Evolutionary conservation across 2,797 vertebrate genomes (phyloP), one percentile per base, ranked within the genome.

Genomic region (Gymnothorax javanicus): DNA sequence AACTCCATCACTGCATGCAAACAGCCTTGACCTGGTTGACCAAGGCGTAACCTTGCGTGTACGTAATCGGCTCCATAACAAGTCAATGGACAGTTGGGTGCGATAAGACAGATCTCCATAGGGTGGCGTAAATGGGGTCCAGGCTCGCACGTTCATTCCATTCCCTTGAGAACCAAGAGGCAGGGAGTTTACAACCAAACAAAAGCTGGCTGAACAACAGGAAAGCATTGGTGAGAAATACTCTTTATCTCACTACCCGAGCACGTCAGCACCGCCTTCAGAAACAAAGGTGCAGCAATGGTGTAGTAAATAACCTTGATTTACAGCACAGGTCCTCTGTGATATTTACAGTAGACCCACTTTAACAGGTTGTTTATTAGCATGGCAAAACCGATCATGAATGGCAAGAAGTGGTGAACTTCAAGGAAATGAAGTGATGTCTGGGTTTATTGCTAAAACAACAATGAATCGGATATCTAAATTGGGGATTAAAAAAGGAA

Each of bases 161-260:
- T 96, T 98, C 97, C 97, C 97, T 93, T 97, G 98, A 98, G 98
- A 98, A 96, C 96, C 87, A 92, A 95, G 96, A 95, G 94, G 94
- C 93, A 94, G 95, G 96, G 96, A 95, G 92, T 96, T 96, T 95
- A 94, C 95, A 95, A 96, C 97, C 95, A 97, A 98, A 99, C 98
- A 99, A 99, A 99, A 97, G 97, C 94, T 95, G 94, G 95, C 95
- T 96, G 94, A 99, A 99, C 96, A 99, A 99, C 98, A 99, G 98
- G 98, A 99, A 99, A 96, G 97, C 95, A 95, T 97, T 98, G 97
- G 98, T 99, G 98, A 99, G 98, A 99, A 99, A 98, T 98, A 96
- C 97, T 95, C 97, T 95, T 91, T 95, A 97, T 97, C 97, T 98
- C 97, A 97, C 96, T 98, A 97, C 97, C 97, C 93, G 97, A 96